Conservation (phyloP, 2,888 invertebrate genomes). For the Apamea epomidion region DNA sequence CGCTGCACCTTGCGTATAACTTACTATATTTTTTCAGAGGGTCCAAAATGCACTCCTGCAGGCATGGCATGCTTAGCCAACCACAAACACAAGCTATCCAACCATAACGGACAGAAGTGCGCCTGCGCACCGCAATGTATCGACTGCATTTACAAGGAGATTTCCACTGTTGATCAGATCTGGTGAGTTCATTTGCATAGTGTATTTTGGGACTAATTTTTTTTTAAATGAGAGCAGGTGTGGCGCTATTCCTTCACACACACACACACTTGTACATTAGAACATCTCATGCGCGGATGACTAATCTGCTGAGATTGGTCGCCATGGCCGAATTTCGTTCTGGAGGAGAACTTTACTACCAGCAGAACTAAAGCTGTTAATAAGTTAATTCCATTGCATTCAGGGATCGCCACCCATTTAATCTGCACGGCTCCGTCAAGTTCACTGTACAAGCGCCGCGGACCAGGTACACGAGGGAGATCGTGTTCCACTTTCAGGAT, state of each 20-base stretch:
- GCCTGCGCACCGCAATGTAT: constrained; percentile 81
- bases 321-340: too few relatives aligned
- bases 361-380: neutral
- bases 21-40: constrained; percentile 73
- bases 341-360: too few relatives aligned
- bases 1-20: too few relatives aligned
- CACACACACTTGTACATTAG: too few relatives aligned
- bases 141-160: constrained; percentile 79
- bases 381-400: neutral
- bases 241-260: too few relatives aligned
- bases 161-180: constrained; percentile 70
- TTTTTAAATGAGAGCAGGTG: neutral
- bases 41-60: constrained; percentile 85
- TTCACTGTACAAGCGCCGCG: constrained; percentile 89
- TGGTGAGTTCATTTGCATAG: constrained; percentile 67
- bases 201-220: neutral
- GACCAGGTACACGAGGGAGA: constrained; percentile 90
- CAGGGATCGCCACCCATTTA: constrained; percentile 79
- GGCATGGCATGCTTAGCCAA: constrained; percentile 90
- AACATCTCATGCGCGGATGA: too few relatives aligned
- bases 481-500: constrained; percentile 92
- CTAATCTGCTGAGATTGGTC: too few relatives aligned
- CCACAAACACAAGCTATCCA: constrained; percentile 76
- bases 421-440: constrained; percentile 84
- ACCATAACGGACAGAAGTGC: constrained; percentile 73